These are phyloP conservation scores for Acrobasis suavella DNA, from an alignment of 2,888 invertebrate genomes.

Conservation along the genomic window DNA sequence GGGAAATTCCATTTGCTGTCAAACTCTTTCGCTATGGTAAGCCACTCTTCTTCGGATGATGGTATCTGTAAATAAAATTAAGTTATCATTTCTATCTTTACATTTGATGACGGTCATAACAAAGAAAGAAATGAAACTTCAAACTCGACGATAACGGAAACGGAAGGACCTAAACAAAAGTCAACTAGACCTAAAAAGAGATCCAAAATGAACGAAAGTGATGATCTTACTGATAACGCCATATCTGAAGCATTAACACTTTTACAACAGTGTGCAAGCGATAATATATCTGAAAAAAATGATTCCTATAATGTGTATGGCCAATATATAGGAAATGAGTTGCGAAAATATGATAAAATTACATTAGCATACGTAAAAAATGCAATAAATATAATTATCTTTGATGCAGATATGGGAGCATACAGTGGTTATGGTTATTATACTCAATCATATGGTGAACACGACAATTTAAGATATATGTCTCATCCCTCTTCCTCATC, in stretches of 20 bases:
- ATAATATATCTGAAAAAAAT: conserved; percentile 20
- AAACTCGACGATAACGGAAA: no score
- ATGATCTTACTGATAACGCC: no score
- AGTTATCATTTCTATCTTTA: not conserved
- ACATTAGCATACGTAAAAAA: not conserved
- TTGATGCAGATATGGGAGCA: conserved; percentile 15
- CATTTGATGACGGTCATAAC: conserved; percentile 15
- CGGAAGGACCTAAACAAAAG: no score
- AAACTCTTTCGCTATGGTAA: conserved; percentile 16
- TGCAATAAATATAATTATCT: conserved; percentile 21
- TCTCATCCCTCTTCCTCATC: conserved; percentile 20
- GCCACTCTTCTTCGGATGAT: conserved; percentile 23
- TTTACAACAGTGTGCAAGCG: conserved; percentile 15
- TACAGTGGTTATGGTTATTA: conserved; percentile 11
- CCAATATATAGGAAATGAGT: no score
- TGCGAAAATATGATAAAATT: no score
- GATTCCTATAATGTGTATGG: not conserved
- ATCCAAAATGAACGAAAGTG: not conserved
- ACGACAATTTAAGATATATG: no score
- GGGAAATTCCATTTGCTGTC: conserved; percentile 27
- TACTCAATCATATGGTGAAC: conserved; percentile 5
- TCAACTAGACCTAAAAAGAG: no score
- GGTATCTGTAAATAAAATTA: conserved; percentile 18
- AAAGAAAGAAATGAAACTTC: not conserved
- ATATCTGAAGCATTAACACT: conserved; percentile 12